A percentile compares a stretch with the other conserved stretches of the same genome.
These are phyloP conservation scores for Tachystola acroxantha DNA, from an alignment of 2,888 invertebrate species.

Conservation along the genomic window DNA sequence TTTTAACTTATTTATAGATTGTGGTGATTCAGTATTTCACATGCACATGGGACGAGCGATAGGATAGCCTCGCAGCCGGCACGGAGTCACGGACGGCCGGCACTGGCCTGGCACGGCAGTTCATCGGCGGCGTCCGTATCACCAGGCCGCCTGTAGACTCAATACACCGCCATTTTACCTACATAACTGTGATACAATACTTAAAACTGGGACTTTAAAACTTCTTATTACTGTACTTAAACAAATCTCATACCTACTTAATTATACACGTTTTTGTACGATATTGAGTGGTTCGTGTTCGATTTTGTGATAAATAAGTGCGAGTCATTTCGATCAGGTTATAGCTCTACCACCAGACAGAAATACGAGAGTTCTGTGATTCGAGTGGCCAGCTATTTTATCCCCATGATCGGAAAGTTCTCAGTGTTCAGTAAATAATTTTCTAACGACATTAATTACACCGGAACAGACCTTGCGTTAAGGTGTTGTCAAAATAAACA, in stretches of 20 bases:
- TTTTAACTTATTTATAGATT: no score
- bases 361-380: not conserved
- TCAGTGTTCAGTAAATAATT: no score
- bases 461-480: no score
- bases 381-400: not conserved
- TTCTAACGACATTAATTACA: no score
- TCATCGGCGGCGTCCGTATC: slow-evolving; percentile 32
- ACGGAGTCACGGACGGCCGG: not conserved
- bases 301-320: not conserved
- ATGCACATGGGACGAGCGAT: not conserved
- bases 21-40: not conserved
- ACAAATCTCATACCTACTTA: slow-evolving; percentile 4
- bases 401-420: no score
- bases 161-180: slow-evolving; percentile 1
- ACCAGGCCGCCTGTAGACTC: slow-evolving; percentile 11
- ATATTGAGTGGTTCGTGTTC: not conserved
- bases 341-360: not conserved
- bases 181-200: not conserved
- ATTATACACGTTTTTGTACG: not conserved
- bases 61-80: not conserved
- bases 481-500: no score
- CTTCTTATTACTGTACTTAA: slow-evolving; percentile 5
- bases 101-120: slow-evolving; percentile 18
- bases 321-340: not conserved
- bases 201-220: not conserved